Conservation (phyloP, 1,140 invertebrate species). For the Apocrypta bakeri region DNA sequence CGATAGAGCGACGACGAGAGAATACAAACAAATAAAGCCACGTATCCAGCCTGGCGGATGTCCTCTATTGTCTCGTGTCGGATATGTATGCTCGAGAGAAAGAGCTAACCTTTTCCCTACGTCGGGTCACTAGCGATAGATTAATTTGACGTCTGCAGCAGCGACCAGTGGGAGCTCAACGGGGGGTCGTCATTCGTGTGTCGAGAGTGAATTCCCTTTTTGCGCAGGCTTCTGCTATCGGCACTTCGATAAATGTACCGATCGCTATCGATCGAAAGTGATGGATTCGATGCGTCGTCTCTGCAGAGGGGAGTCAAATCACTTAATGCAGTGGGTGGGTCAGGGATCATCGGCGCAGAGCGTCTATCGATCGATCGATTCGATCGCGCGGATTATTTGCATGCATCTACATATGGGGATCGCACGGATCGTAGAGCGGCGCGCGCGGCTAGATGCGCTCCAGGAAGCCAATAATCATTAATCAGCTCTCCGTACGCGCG, state of each 20-base stretch:
- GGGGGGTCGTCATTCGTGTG: constrained; percentile 36
- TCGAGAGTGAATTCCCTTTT: background rate
- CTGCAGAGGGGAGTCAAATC: background rate
- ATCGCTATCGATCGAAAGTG: constrained; percentile 45
- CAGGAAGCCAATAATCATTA: background rate
- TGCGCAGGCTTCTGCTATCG: constrained; percentile 14
- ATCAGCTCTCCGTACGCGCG: too few relatives aligned
- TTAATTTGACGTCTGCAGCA: background rate
- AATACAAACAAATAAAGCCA: background rate
- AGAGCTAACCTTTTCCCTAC: background rate
- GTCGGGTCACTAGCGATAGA: constrained; percentile 8
- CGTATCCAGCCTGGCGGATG: too few relatives aligned
- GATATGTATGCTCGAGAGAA: too few relatives aligned
- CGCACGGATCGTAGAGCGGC: too few relatives aligned
- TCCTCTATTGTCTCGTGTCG: background rate
- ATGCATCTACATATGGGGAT: too few relatives aligned
- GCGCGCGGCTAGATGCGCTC: background rate
- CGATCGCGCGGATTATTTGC: background rate
- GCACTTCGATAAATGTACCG: constrained; percentile 43
- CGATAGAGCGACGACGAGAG: background rate
- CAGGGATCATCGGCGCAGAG: background rate
- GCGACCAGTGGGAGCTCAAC: constrained; percentile 41
- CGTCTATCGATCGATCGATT: background rate
- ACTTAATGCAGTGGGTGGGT: background rate
- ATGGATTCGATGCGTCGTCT: constrained; percentile 37